These are phyloP conservation scores for Xanthia togata DNA, from an alignment of 2,888 invertebrate species.

Conservation along the genomic window DNA sequence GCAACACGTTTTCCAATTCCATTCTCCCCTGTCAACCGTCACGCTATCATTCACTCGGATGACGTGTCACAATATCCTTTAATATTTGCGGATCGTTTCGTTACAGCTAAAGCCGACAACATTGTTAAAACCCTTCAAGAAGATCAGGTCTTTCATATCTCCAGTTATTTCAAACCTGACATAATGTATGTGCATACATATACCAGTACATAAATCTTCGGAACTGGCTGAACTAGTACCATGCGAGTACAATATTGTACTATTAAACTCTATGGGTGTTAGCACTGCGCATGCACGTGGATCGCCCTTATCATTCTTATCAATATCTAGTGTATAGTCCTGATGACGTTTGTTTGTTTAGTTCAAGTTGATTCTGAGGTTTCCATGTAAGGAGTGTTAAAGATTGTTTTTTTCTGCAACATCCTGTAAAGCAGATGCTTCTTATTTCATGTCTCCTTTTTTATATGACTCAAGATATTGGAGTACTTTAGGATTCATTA, in stretches of 20 bases:
- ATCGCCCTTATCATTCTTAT: constrained; percentile 62
- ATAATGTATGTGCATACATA: constrained; percentile 56
- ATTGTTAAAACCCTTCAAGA: constrained; percentile 25
- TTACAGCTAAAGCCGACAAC: not conserved
- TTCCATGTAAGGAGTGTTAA: constrained; percentile 22
- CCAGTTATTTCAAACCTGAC: constrained; percentile 24
- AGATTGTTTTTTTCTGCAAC: constrained; percentile 7
- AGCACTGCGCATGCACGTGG: constrained; percentile 58
- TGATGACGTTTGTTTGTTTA: constrained; percentile 54
- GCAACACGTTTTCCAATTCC: not conserved
- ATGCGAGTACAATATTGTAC: constrained; percentile 33
- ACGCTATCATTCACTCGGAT: not conserved
- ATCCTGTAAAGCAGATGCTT: not conserved
- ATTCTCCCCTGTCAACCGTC: not conserved
- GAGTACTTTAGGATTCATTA: not conserved
- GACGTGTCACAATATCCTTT: not conserved
- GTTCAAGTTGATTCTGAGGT: constrained; percentile 49
- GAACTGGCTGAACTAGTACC: constrained; percentile 39
- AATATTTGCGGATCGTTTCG: not conserved
- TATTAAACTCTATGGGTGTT: constrained; percentile 44
- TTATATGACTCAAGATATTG: not conserved
- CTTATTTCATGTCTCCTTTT: not conserved
- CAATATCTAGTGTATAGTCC: constrained; percentile 57
- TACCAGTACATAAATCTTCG: constrained; percentile 39
- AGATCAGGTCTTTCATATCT: constrained; percentile 15